These are phyloP conservation scores for Cydia amplana DNA, from an alignment of 1,140 invertebrate species.

Conservation along the genomic window DNA sequence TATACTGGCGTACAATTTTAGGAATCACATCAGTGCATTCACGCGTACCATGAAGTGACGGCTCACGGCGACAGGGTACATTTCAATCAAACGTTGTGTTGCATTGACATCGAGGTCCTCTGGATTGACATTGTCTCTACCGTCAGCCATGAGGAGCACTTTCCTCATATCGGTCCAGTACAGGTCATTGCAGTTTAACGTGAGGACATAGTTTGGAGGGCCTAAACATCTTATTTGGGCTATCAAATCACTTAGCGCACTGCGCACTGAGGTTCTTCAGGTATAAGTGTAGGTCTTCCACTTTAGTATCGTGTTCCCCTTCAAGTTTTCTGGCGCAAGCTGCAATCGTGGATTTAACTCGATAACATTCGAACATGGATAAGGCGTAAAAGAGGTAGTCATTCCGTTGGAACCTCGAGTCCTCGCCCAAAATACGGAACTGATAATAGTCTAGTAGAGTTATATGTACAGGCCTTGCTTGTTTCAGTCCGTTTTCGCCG, in stretches of 20 bases:
- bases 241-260: conserved; percentile 46
- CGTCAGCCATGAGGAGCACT: conserved; percentile 54
- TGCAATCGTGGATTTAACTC: conserved; percentile 51
- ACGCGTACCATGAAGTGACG: conserved; percentile 61
- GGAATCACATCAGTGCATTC: conserved; percentile 56
- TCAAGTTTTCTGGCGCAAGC: conserved; percentile 51
- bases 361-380: conserved; percentile 60
- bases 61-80: conserved; percentile 54
- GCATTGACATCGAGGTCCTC: conserved; percentile 46
- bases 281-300: conserved; percentile 52
- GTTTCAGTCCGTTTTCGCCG: conserved; percentile 61
- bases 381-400: conserved; percentile 71
- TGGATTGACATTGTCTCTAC: conserved; percentile 48
- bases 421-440: conserved; percentile 55
- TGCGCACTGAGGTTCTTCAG: conserved; percentile 52
- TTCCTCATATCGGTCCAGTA: conserved; percentile 54
- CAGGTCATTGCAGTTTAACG: conserved; percentile 63
- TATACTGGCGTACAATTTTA: conserved; percentile 40
- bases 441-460: conserved; percentile 68
- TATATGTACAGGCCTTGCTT: conserved; percentile 54
- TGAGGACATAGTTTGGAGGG: conserved; percentile 56
- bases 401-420: conserved; percentile 59
- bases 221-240: conserved; percentile 48
- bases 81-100: conserved; percentile 53
- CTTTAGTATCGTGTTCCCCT: conserved; percentile 48